phyloP scores from a whole-genome alignment of 2,797 vertebrate genomes.

The Crenuchus spilurus region DNA sequence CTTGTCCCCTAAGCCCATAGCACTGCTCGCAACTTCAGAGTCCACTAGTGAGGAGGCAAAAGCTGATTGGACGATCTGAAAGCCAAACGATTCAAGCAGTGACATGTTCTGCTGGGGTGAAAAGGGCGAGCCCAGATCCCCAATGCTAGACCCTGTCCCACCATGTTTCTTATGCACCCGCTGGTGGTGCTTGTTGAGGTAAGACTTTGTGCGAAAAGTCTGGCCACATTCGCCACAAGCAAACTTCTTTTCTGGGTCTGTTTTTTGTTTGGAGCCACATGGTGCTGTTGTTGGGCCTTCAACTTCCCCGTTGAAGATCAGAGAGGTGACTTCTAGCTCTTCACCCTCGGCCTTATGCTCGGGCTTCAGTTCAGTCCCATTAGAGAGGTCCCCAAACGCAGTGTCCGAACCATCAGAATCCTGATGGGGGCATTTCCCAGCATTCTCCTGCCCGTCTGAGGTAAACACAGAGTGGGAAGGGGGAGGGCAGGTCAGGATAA shows the following conservation, averaged over 20 bases:
- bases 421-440: conserved; percentile 94
- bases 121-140: conserved; percentile 88
- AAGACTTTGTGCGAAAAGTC: conserved; percentile 98
- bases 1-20: conserved; percentile 92
- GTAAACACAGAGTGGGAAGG: conserved; percentile 51
- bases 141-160: conserved; percentile 79
- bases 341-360: conserved; percentile 82
- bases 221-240: conserved; percentile 93
- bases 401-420: conserved; percentile 94
- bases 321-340: conserved; percentile 69
- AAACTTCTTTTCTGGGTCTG: conserved; percentile 93
- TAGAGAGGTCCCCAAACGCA: conserved; percentile 92
- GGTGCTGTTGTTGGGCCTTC: conserved; percentile 72
- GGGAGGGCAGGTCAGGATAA: conserved; percentile 10
- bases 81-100: conserved; percentile 97
- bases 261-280: conserved; percentile 87
- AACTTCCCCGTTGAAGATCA: conserved; percentile 74
- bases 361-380: conserved; percentile 91
- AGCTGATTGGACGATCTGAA: conserved; percentile 98
- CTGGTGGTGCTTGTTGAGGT: conserved; percentile 99
- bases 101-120: conserved; percentile 99
- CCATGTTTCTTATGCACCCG: conserved; percentile 89
- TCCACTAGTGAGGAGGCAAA: conserved; percentile 97
- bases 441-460: conserved; percentile 87
- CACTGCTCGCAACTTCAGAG: conserved; percentile 90